Percentiles rank a stretch among this genome's conserved stretches.
Conservation (phyloP, 92 coral and sea anemone genomes). For the Epizoanthus fatuus region DNA sequence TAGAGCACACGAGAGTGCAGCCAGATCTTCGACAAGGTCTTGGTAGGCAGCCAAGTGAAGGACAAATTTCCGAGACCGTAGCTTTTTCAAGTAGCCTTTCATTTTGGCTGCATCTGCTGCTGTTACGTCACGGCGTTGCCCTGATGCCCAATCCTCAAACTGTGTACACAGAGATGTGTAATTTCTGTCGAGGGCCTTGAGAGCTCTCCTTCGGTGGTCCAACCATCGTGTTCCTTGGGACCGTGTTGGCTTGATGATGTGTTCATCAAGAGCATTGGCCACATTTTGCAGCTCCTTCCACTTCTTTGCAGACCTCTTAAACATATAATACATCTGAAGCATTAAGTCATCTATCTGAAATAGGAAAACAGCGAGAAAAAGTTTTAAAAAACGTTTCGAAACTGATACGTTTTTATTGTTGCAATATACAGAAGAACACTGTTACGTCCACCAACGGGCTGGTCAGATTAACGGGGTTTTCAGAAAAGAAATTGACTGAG, state of each 20-base stretch:
- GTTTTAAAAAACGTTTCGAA: background rate
- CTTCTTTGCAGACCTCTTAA: slow-evolving; percentile 47
- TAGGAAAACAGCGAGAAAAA: background rate
- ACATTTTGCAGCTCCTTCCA: slow-evolving; percentile 27
- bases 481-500: too few species aligned
- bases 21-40: too few species aligned
- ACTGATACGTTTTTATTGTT: too few species aligned
- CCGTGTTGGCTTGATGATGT: slow-evolving; percentile 42
- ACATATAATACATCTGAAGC: slow-evolving; percentile 32
- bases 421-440: too few species aligned
- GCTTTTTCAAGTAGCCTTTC: slow-evolving; percentile 38
- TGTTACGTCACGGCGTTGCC: slow-evolving; percentile 29
- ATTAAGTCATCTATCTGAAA: slow-evolving; percentile 23
- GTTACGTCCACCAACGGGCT: too few species aligned
- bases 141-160: slow-evolving; percentile 55
- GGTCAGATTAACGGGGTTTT: too few species aligned
- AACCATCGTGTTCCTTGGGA: slow-evolving; percentile 48
- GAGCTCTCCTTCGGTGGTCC: slow-evolving; percentile 29
- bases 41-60: background rate
- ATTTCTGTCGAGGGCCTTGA: slow-evolving; percentile 30
- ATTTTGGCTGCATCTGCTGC: slow-evolving; percentile 35
- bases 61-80: slow-evolving; percentile 27
- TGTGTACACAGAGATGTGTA: slow-evolving; percentile 11
- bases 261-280: slow-evolving; percentile 25
- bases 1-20: too few species aligned